phyloP scores from a whole-genome alignment of 2,888 invertebrate species.

The Antheraea yamamai region DNA sequence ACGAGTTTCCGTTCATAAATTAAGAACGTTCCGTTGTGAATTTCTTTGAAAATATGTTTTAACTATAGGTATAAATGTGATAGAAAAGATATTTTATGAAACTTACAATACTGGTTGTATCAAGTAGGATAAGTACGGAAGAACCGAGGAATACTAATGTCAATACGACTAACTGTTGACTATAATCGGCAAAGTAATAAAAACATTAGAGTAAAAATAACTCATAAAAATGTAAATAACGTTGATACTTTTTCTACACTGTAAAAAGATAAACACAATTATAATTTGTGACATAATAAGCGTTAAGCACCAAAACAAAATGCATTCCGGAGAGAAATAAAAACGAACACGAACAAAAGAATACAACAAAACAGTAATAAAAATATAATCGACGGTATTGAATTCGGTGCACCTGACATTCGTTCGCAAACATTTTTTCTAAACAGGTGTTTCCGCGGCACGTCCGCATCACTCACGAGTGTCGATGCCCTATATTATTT shows the following conservation, averaged over 20 bases:
- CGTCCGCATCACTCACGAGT: conserved; percentile 55
- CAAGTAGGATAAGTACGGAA: too few relatives aligned
- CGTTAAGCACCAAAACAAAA: conserved; percentile 8
- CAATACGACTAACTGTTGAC: too few relatives aligned
- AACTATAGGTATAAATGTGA: neutral
- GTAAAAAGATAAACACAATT: neutral
- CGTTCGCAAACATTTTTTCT: conserved; percentile 53
- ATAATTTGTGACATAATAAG: conserved; percentile 8
- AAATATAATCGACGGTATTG: conserved; percentile 28
- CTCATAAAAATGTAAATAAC: neutral
- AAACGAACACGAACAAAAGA: conserved; percentile 17
- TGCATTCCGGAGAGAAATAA: conserved; percentile 18
- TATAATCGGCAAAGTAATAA: neutral
- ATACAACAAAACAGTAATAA: conserved; percentile 22
- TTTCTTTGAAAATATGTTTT: neutral
- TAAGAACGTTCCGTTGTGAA: neutral
- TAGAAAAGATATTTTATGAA: neutral
- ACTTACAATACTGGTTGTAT: too few relatives aligned
- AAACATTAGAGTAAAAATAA: neutral
- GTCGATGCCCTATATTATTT: conserved; percentile 80
- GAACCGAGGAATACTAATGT: too few relatives aligned
- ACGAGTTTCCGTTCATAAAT: neutral
- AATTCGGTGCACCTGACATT: conserved; percentile 72
- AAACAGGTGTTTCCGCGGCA: conserved; percentile 64
- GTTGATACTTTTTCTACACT: neutral